Conservation (phyloP, 2,797 vertebrate species). For the Poeciliopsis presidionis region DNA sequence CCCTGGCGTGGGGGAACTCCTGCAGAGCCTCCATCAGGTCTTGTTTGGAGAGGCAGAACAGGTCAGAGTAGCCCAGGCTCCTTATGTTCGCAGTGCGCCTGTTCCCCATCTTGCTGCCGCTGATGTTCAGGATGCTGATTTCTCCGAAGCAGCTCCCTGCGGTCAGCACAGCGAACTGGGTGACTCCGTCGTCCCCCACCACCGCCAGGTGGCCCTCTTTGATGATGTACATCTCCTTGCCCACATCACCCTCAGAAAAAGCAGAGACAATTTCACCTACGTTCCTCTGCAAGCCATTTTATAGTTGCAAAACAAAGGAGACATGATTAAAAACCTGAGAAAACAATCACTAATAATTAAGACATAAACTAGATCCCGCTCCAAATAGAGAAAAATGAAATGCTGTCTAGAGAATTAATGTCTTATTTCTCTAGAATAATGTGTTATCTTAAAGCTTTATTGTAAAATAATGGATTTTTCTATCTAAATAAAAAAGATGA, state of each 20-base stretch:
- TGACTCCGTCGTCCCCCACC: conserved; percentile 89
- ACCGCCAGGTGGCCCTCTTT: conserved; percentile 94
- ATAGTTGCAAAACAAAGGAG: not conserved
- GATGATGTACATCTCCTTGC: conserved; percentile 98
- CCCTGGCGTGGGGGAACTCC: conserved; percentile 94
- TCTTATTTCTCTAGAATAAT: too few species aligned
- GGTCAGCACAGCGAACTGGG: conserved; percentile 90
- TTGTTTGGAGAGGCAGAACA: conserved; percentile 96
- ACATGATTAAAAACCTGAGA: not conserved
- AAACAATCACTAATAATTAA: not conserved
- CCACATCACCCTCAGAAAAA: conserved; percentile 85
- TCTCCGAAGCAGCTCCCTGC: conserved; percentile 95
- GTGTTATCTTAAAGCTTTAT: too few species aligned
- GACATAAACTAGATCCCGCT: not conserved
- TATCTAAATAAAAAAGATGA: too few species aligned
- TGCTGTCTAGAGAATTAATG: too few species aligned
- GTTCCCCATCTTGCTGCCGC: conserved; percentile 97
- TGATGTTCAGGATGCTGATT: conserved; percentile 97
- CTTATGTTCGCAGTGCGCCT: conserved; percentile 92
- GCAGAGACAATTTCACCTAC: not conserved
- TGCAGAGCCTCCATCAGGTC: conserved; percentile 93
- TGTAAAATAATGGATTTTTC: too few species aligned
- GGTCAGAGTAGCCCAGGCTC: conserved; percentile 94
- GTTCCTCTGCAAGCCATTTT: not conserved
- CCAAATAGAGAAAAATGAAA: too few species aligned